These are phyloP conservation scores for Epinotia demarniana DNA, from an alignment of 2,888 invertebrate genomes.

Conservation along the genomic window DNA sequence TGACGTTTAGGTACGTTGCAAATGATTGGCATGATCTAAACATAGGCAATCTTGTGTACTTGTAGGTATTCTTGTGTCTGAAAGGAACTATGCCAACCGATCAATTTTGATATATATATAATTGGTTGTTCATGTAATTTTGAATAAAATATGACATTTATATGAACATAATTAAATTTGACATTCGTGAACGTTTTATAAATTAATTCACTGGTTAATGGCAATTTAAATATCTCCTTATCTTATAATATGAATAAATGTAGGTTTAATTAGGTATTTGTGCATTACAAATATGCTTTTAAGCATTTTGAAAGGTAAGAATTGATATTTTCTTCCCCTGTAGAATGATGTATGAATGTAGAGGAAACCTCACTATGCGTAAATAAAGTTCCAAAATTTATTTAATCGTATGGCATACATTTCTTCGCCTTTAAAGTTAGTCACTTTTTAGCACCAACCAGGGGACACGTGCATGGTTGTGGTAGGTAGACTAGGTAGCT, in stretches of 20 bases:
- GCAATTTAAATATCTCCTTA: no score
- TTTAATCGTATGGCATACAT: no score
- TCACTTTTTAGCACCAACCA: no score
- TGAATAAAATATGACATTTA: neutral
- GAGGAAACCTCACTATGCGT: neutral
- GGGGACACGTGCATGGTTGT: no score
- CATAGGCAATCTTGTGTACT: neutral
- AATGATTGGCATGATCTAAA: neutral
- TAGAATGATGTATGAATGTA: neutral
- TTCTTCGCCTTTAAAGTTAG: no score
- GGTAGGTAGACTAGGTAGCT: no score
- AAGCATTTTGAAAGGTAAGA: neutral
- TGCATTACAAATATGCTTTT: no score
- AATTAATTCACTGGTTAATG: no score
- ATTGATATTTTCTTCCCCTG: neutral
- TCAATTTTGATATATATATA: neutral
- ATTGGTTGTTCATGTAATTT: neutral
- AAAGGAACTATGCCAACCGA: neutral
- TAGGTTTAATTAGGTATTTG: no score
- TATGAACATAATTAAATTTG: no score
- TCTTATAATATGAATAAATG: no score
- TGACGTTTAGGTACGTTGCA: neutral
- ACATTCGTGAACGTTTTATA: no score
- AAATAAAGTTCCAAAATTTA: slow-evolving; percentile 7
- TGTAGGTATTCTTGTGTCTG: neutral